A percentile compares a stretch with the other conserved stretches of the same genome.
These are phyloP conservation scores for Macquaria australasica DNA, from an alignment of 2,113 vertebrate genomes.

Conservation along the genomic window DNA sequence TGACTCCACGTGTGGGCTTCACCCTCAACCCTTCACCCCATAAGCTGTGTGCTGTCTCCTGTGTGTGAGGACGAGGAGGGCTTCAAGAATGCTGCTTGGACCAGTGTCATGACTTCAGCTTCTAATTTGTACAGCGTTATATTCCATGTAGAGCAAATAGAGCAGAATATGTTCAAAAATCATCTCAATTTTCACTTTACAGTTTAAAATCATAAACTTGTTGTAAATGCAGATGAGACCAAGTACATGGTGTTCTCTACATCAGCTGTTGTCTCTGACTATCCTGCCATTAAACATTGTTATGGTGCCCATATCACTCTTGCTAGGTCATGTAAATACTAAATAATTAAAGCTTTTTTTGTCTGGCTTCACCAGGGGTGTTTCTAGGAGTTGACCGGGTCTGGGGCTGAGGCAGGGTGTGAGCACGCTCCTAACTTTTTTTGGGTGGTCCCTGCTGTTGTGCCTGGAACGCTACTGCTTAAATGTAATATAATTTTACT, in stretches of 20 bases:
- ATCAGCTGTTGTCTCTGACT: neutral
- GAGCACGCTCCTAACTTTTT: too few species aligned
- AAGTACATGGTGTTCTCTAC: too few species aligned
- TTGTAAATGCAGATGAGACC: neutral
- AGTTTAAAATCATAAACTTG: neutral
- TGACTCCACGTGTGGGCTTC: conserved; percentile 66
- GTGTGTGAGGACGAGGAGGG: neutral
- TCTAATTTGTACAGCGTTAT: neutral
- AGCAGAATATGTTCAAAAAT: neutral
- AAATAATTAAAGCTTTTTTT: too few species aligned
- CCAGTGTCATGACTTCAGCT: neutral
- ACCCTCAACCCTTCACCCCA: conserved; percentile 60
- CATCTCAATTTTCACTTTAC: neutral
- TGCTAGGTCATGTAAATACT: neutral
- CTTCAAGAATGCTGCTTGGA: neutral
- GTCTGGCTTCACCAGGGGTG: too few species aligned
- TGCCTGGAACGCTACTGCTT: too few species aligned
- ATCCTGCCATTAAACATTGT: neutral
- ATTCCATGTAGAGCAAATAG: neutral
- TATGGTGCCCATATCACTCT: neutral
- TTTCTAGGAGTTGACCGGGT: too few species aligned
- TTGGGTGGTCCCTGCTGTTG: too few species aligned
- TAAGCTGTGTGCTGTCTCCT: conserved; percentile 67
- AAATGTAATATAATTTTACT: too few species aligned
- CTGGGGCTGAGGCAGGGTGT: too few species aligned